Conservation (phyloP, 2,113 vertebrate genomes). For the Hydrolagus affinis region DNA sequence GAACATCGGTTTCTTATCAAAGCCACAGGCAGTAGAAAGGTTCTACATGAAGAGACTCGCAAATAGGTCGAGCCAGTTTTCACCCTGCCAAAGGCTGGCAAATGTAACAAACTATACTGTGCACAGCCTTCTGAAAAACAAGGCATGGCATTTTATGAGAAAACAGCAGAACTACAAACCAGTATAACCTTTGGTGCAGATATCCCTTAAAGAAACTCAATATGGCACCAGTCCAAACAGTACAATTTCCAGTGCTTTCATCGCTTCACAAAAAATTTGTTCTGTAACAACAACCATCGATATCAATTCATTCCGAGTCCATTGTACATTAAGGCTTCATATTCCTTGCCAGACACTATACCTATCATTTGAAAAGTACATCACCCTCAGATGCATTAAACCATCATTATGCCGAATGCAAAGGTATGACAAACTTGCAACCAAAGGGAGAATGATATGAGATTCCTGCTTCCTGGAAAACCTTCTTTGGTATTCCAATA, state of each 20-base stretch:
- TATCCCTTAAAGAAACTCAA: neutral
- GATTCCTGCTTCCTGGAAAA: slow-evolving; percentile 92
- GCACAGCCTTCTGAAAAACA: neutral
- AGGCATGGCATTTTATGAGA: neutral
- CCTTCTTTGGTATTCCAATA: slow-evolving; percentile 86
- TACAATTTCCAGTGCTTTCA: neutral
- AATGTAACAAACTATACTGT: neutral
- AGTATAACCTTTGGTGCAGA: neutral
- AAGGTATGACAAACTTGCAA: slow-evolving; percentile 92
- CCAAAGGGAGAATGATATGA: slow-evolving; percentile 93
- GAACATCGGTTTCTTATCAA: neutral
- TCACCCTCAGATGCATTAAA: neutral
- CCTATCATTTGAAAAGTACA: neutral
- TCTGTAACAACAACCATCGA: neutral
- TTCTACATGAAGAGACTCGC: neutral
- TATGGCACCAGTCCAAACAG: slow-evolving; percentile 1
- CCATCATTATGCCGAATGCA: slow-evolving; percentile 70
- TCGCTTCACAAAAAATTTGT: neutral
- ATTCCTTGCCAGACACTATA: neutral
- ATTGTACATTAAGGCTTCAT: slow-evolving; percentile 15
- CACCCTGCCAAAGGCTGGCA: neutral
- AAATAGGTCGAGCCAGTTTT: neutral
- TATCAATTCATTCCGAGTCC: neutral
- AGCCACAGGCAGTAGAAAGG: neutral
- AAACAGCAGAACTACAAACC: neutral